A percentile compares a stretch with the other conserved stretches of the same genome.
phyloP scores from a whole-genome alignment of 1,140 invertebrate species.

The Chlorops oryzae region DNA sequence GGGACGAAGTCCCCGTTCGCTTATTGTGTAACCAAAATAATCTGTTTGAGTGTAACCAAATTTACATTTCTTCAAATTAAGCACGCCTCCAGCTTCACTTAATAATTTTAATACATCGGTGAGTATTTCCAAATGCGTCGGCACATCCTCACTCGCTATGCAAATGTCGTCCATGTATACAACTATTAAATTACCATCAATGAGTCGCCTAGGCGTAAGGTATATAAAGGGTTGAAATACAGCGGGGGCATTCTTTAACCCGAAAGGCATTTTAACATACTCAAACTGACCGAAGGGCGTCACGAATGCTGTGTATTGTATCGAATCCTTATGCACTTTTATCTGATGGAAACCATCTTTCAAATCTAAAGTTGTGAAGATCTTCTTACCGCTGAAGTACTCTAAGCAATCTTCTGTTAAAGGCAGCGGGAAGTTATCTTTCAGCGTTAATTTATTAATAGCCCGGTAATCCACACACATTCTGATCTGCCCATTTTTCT shows the following conservation, averaged over 20 bases:
- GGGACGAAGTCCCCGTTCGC: no score
- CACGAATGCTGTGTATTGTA: neutral
- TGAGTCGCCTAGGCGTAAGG: neutral
- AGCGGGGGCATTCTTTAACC: neutral
- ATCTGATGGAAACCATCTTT: no score
- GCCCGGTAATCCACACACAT: no score
- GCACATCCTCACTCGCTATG: no score
- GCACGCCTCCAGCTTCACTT: no score
- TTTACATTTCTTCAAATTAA: no score
- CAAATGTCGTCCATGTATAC: neutral
- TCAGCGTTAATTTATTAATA: neutral
- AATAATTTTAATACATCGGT: no score
- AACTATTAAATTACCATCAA: neutral
- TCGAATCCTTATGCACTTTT: no score
- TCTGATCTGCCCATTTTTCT: neutral
- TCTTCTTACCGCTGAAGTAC: neutral
- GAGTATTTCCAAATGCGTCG: no score
- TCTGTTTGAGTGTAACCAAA: no score
- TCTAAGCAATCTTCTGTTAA: neutral
- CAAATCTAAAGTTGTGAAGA: no score
- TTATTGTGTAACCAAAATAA: no score
- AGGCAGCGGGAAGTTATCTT: neutral
- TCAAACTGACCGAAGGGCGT: neutral
- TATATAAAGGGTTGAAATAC: neutral
- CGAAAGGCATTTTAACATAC: neutral